A percentile compares a stretch with the other conserved stretches of the same genome.
These are phyloP conservation scores for Agriopis leucophaearia DNA, from an alignment of 2,888 invertebrate genomes.

Conservation along the genomic window DNA sequence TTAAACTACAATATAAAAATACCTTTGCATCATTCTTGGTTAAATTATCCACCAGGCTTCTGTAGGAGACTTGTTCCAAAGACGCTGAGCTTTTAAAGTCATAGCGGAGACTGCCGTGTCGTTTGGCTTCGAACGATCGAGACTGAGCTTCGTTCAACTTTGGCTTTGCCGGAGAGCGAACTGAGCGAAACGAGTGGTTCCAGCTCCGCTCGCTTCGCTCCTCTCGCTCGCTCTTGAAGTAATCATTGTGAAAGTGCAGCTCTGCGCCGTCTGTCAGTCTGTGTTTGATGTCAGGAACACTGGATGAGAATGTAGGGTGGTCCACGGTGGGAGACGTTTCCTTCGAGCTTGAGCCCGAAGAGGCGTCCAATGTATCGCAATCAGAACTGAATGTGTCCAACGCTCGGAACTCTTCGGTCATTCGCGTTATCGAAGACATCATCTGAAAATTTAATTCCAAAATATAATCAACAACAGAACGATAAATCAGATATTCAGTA, in stretches of 20 bases:
- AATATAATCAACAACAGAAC: too few relatives aligned
- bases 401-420: conserved; percentile 91
- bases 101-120: conserved; percentile 63
- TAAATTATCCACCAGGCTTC: conserved; percentile 65
- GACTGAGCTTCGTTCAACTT: conserved; percentile 62
- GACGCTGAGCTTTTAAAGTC: conserved; percentile 71
- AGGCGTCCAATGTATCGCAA: conserved; percentile 88
- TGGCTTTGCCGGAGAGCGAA: conserved; percentile 58
- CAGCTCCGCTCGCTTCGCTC: conserved; percentile 57
- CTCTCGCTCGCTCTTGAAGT: conserved; percentile 68
- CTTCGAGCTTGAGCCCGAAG: conserved; percentile 85
- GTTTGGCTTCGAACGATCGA: conserved; percentile 64
- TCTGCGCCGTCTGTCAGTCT: conserved; percentile 58
- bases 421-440: conserved; percentile 91
- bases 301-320: conserved; percentile 67
- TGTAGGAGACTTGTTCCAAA: conserved; percentile 72
- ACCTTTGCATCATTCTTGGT: conserved; percentile 68
- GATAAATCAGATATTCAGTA: too few relatives aligned
- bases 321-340: conserved; percentile 88
- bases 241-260: conserved; percentile 74
- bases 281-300: conserved; percentile 67
- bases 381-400: conserved; percentile 91
- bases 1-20: neutral
- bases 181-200: conserved; percentile 71
- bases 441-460: too few relatives aligned